Base-by-base conservation (phyloP, 2,797 vertebrate genomes). In the Enteromius mattozi region DNA sequence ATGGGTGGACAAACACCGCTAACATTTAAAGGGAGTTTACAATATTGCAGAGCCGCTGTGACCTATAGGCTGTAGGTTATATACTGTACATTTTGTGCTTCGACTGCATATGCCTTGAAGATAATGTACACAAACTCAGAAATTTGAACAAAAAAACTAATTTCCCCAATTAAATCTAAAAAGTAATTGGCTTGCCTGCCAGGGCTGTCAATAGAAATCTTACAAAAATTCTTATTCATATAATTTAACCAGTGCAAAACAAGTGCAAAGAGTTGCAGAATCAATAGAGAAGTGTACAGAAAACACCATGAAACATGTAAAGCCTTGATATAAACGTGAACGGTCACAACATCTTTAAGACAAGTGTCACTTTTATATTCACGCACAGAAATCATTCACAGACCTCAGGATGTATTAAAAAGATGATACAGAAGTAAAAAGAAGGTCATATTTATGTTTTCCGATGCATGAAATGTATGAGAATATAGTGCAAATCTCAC, bases 41-140 rank as follows among this genome's bases (percentile, higher is more conserved):
- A 54, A 76, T n/a, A 70, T 61, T 78, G 81, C 69, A 79, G 76
- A 74, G 80, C 80, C n/a, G 24, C 35, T 49, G 45, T 54, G 78
- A 80, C 68, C 54, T 70, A 24, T 27, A 69, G 51, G 42, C 83
- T 49, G 17, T 37, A 65, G 35, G 75, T 6, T 65, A 27, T 3
- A 42, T 33, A 49, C 59, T 68, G 35, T 54, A 76, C 77, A 81
- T 40, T 3, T 59, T 76, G 70, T 81, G 82, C 78, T 80, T 68
- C 27, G 2, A 61, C 24, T 65, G 85, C 66, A 85, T 61, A 59
- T 49, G 30, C 49, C 19, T 30, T 40, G 6, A 8, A 76, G 30
- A 59, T 69, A 3, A 16, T 14, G 16, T 1, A 49, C 45, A 80
- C 6, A 54, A 30, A 63, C 59, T 33, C 40, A 4, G 33, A 74